Conservation (phyloP, 2,113 vertebrate genomes). For the Ctenodactylus gundi region DNA sequence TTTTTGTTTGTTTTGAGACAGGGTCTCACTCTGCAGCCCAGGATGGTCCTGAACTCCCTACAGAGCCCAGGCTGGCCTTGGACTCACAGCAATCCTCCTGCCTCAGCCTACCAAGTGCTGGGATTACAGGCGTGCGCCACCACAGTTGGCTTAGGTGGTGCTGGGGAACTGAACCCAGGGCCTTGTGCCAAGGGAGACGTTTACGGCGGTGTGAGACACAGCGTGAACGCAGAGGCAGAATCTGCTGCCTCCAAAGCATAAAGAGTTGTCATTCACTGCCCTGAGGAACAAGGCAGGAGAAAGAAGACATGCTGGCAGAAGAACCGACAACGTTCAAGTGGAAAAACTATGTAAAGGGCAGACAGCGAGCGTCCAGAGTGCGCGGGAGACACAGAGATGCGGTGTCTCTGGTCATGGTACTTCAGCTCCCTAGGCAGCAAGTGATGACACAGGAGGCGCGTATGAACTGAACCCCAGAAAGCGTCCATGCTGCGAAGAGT, state of each 20-base stretch:
- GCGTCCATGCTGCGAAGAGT: background rate
- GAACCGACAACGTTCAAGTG: background rate
- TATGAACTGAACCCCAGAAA: background rate
- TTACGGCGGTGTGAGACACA: background rate
- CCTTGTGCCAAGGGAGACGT: background rate
- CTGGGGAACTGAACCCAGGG: too few relatives aligned
- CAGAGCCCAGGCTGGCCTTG: too few relatives aligned
- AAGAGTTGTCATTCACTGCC: background rate
- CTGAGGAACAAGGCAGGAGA: background rate
- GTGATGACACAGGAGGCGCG: background rate
- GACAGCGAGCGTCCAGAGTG: too few relatives aligned
- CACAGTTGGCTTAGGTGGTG: too few relatives aligned
- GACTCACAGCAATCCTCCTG: too few relatives aligned
- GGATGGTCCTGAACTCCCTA: too few relatives aligned
- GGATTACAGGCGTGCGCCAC: too few relatives aligned
- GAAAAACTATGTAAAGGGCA: too few relatives aligned
- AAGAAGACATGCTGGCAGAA: background rate
- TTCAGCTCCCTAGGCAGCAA: background rate
- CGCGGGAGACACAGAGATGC: background rate
- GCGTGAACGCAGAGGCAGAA: background rate
- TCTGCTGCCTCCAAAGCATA: too few relatives aligned
- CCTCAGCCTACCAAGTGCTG: too few relatives aligned
- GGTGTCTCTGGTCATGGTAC: background rate
- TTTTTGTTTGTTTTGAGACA: too few relatives aligned
- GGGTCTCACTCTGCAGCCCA: too few relatives aligned